Conservation (phyloP, 2,888 invertebrate species). For the Trachelus troglodyta region DNA sequence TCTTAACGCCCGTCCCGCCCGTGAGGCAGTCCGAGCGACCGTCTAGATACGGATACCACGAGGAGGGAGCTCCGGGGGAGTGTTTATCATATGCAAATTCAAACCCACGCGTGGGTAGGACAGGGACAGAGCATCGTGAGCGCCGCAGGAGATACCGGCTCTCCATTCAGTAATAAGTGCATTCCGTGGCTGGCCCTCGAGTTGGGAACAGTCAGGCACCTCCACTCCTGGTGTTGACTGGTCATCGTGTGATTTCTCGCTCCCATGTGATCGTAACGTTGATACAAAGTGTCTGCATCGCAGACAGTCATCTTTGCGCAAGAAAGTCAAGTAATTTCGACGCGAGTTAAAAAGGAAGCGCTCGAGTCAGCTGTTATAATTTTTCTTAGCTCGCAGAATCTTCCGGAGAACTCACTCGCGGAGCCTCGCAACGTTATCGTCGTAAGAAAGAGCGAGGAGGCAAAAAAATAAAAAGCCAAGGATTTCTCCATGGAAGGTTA, state of each 20-base stretch:
- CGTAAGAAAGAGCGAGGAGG: background rate
- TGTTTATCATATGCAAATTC: slow-evolving; percentile 55
- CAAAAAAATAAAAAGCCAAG: background rate
- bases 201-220: slow-evolving; percentile 27
- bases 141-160: slow-evolving; percentile 34
- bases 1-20: background rate
- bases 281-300: background rate
- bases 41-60: slow-evolving; percentile 1
- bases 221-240: background rate
- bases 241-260: background rate
- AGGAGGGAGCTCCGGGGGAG: slow-evolving; percentile 10
- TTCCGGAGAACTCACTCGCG: background rate
- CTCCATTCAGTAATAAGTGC: slow-evolving; percentile 47
- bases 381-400: background rate
- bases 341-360: background rate
- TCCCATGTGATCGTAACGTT: background rate
- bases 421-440: background rate
- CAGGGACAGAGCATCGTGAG: slow-evolving; percentile 31
- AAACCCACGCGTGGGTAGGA: slow-evolving; percentile 32
- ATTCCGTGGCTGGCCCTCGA: slow-evolving; percentile 43
- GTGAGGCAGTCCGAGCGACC: background rate
- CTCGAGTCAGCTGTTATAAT: background rate
- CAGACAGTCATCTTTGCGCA: background rate
- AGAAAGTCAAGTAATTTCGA: background rate
- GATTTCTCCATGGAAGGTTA: background rate